Conservation (phyloP, 2,888 invertebrate species). For the Ophraella communa region DNA sequence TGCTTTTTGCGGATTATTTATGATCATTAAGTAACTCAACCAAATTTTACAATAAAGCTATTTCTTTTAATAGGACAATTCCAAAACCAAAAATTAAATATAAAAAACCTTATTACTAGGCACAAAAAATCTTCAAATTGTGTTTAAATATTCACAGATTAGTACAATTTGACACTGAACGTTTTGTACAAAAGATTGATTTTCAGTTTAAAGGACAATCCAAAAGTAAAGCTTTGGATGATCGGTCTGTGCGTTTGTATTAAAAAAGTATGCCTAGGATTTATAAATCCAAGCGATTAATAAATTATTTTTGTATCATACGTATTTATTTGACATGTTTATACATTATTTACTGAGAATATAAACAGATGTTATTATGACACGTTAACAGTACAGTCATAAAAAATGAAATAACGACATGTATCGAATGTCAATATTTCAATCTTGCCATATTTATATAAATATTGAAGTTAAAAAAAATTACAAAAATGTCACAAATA, state of each 20-base stretch:
- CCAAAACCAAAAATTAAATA: background rate
- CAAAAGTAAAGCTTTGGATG: background rate
- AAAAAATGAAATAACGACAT: background rate
- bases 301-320: too few relatives aligned
- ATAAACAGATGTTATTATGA: background rate
- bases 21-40: background rate
- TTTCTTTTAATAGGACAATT: background rate
- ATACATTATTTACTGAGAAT: too few relatives aligned
- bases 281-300: too few relatives aligned
- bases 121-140: background rate
- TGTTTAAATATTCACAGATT: background rate
- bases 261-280: background rate
- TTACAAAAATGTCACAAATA: constrained; percentile 15
- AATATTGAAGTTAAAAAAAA: constrained; percentile 6
- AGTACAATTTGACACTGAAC: background rate
- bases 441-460: constrained; percentile 5
- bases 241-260: background rate
- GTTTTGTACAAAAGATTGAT: background rate
- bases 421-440: background rate
- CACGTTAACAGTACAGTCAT: background rate
- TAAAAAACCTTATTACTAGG: background rate
- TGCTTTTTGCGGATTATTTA: too few relatives aligned
- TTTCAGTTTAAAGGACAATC: background rate
- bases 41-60: background rate
- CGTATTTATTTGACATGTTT: background rate